A percentile compares a stretch with the other conserved stretches of the same genome.
phyloP scores from a whole-genome alignment of 2,888 invertebrate species.

The Stenotaenia linearis region DNA sequence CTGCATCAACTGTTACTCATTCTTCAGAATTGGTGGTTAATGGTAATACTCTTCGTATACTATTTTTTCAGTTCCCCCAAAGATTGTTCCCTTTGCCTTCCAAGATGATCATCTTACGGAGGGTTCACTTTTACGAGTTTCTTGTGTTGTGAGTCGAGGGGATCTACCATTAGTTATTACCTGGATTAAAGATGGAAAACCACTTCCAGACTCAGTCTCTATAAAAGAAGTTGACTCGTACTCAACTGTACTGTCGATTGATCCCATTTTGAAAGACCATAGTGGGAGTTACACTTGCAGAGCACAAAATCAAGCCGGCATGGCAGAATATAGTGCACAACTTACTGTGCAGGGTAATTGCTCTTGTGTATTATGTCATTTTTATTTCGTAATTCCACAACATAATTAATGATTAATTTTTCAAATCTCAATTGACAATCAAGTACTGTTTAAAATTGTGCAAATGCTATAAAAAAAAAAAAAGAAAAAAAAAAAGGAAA shows the following conservation, averaged over 20 bases:
- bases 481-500: no score
- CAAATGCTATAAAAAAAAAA: no score
- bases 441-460: no score
- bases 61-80: slow-evolving; percentile 17
- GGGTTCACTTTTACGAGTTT: neutral
- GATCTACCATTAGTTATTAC: neutral
- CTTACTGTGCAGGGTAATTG: neutral
- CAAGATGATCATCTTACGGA: slow-evolving; percentile 2
- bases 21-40: neutral
- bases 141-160: neutral
- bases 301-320: slow-evolving; percentile 15
- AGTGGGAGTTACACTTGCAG: neutral
- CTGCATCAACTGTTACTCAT: neutral
- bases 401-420: no score
- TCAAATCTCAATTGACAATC: no score
- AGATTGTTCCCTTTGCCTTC: neutral
- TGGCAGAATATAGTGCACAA: neutral
- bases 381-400: neutral
- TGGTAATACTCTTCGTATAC: neutral
- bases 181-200: neutral
- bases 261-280: neutral
- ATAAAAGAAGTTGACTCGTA: neutral
- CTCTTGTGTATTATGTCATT: neutral
- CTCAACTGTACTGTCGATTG: slow-evolving; percentile 17
- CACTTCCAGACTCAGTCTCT: neutral